Percentiles rank a stretch among this genome's conserved stretches.
Conservation (phyloP, 2,797 vertebrate genomes). For the Myotis planiceps region DNA sequence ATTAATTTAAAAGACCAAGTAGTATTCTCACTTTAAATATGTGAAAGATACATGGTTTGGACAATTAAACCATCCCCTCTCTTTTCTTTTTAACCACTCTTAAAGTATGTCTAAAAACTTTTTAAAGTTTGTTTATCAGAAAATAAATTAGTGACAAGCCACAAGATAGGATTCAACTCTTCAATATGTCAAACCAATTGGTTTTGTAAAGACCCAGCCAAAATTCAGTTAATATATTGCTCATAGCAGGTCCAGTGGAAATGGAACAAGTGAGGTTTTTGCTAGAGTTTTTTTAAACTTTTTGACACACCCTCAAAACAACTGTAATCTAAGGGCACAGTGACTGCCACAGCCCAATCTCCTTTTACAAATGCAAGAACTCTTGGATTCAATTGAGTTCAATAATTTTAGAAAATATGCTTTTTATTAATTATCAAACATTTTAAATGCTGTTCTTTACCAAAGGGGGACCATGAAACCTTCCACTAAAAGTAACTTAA, state of each 20-base stretch:
- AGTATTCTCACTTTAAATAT: not conserved
- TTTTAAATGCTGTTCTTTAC: slow-evolving; percentile 40
- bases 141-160: slow-evolving; percentile 3
- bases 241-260: not conserved
- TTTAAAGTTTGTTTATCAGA: not conserved
- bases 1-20: not conserved
- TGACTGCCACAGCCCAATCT: not conserved
- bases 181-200: not conserved
- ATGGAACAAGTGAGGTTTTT: not conserved
- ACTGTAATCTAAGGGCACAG: not conserved
- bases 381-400: not conserved
- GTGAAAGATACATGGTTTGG: not conserved
- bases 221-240: not conserved
- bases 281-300: not conserved
- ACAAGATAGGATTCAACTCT: not conserved
- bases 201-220: not conserved
- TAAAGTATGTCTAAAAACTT: slow-evolving; percentile 3
- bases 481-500: slow-evolving; percentile 47
- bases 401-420: not conserved
- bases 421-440: slow-evolving; percentile 26
- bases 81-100: not conserved
- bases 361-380: not conserved
- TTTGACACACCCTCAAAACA: not conserved
- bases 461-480: not conserved
- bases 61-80: not conserved